Evolutionary conservation across 2,113 vertebrate species (phyloP).

Genomic region (Albula glossodonta): DNA sequence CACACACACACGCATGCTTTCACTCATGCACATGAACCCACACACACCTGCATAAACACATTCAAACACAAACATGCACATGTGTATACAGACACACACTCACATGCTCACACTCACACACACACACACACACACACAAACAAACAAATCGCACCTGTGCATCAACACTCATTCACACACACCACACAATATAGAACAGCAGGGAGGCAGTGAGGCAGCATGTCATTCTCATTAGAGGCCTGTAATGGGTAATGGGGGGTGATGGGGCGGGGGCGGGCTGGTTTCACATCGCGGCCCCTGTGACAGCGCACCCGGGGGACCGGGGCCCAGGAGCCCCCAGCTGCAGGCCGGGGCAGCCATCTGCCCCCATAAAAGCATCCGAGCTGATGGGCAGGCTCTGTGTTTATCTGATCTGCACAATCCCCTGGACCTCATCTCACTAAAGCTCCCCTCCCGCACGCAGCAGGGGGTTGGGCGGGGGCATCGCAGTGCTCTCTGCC

Average conservation of each 20-base stretch:
- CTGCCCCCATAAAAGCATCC: conserved; percentile 17
- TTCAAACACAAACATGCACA: neutral
- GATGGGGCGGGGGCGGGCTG: neutral
- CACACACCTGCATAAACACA: neutral
- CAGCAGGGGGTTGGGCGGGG: neutral
- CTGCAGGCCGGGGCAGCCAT: conserved; percentile 9
- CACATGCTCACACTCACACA: neutral
- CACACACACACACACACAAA: neutral
- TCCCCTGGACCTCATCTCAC: conserved; percentile 38
- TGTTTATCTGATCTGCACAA: conserved; percentile 36
- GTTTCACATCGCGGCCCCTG: neutral
- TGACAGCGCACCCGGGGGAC: neutral
- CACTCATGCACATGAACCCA: no score
- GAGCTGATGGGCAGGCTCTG: conserved; percentile 24
- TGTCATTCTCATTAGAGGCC: neutral
- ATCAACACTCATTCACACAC: neutral
- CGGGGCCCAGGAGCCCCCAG: conserved; percentile 18
- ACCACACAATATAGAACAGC: neutral
- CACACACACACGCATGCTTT: no score
- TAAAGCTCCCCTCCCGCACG: conserved; percentile 23
- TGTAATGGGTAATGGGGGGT: neutral
- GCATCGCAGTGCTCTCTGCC: conserved; percentile 17
- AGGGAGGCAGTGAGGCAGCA: neutral
- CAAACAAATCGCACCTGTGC: neutral
- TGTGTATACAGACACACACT: neutral